Conservation (phyloP, 2,113 vertebrate genomes). For the Cromileptes altivelis region DNA sequence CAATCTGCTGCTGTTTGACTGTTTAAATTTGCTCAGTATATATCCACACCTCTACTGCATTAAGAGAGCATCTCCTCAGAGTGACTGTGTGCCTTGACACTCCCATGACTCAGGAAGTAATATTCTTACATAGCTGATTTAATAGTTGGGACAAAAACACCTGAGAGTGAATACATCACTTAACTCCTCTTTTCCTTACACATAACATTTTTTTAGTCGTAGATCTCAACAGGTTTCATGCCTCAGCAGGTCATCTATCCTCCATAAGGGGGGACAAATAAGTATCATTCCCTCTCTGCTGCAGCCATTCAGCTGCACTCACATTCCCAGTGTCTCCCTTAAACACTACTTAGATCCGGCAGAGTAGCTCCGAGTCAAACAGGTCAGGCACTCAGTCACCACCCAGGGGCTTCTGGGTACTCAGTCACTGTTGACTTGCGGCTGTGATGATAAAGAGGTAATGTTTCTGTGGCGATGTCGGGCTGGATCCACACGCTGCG, state of each 20-base stretch:
- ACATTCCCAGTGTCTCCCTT: slow-evolving; percentile 17
- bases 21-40: slow-evolving; percentile 22
- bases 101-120: slow-evolving; percentile 44
- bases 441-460: slow-evolving; percentile 85
- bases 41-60: slow-evolving; percentile 61
- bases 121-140: slow-evolving; percentile 11
- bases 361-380: slow-evolving; percentile 53
- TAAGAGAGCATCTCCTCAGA: slow-evolving; percentile 70
- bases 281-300: slow-evolving; percentile 19
- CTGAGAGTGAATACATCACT: slow-evolving; percentile 17
- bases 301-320: slow-evolving; percentile 27
- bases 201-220: not conserved
- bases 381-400: slow-evolving; percentile 79
- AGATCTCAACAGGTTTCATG: slow-evolving; percentile 6
- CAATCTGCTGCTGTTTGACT: not conserved
- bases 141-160: slow-evolving; percentile 1
- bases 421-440: slow-evolving; percentile 81
- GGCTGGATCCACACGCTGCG: slow-evolving; percentile 63
- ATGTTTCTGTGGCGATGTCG: slow-evolving; percentile 74
- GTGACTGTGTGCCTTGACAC: slow-evolving; percentile 69
- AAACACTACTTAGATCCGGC: slow-evolving; percentile 43
- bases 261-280: slow-evolving; percentile 7
- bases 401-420: slow-evolving; percentile 79
- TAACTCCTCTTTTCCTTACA: not conserved
- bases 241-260: slow-evolving; percentile 29